A percentile compares a stretch with the other conserved stretches of the same genome.
These are phyloP conservation scores for Microplitis mediator DNA, from an alignment of 1,140 invertebrate species.

Conservation along the genomic window DNA sequence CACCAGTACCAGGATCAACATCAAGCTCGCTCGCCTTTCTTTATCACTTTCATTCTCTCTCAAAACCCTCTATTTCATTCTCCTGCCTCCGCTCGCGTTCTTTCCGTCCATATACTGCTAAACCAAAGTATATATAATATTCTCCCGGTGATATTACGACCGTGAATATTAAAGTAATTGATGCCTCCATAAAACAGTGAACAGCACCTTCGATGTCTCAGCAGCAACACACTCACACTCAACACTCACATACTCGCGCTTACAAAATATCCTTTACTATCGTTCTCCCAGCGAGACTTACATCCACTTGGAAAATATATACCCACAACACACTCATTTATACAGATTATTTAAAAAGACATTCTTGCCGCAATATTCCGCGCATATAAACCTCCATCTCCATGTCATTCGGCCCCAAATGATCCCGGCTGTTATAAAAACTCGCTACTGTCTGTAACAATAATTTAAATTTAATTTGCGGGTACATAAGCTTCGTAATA, in stretches of 20 bases:
- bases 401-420: too few species aligned
- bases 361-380: background rate
- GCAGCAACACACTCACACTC: conserved; percentile 30
- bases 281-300: background rate
- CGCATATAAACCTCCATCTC: background rate
- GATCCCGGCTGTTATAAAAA: background rate
- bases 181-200: conserved; percentile 52
- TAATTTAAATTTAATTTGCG: too few species aligned
- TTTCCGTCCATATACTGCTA: background rate
- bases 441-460: background rate
- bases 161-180: conserved; percentile 56
- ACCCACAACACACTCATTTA: background rate
- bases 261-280: background rate
- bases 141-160: conserved; percentile 42
- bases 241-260: too few species aligned
- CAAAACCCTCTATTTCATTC: background rate
- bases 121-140: background rate
- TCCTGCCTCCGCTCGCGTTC: background rate
- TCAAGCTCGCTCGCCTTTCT: background rate
- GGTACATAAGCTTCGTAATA: background rate
- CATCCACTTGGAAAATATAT: too few species aligned
- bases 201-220: conserved; percentile 42
- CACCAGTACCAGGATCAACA: too few species aligned
- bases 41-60: conserved; percentile 10
- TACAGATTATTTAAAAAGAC: background rate